Conservation (phyloP, 2,888 invertebrate genomes). For the Gandaritis pyraliata region DNA sequence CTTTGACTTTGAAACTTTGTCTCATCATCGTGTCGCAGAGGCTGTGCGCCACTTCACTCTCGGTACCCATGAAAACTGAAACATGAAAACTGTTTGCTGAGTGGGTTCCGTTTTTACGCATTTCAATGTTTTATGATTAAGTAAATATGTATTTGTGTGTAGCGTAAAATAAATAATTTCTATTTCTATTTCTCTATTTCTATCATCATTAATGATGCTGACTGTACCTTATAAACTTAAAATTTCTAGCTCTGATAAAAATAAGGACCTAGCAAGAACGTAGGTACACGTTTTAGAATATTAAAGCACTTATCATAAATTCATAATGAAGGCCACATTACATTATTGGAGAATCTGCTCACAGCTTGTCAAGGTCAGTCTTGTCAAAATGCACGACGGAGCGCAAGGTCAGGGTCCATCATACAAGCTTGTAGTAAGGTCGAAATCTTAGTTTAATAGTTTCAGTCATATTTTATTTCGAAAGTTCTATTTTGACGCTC, state of each 20-base stretch:
- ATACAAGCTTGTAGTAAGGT: slow-evolving; percentile 42
- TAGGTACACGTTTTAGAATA: slow-evolving; percentile 6
- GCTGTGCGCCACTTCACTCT: no score
- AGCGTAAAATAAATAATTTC: no score
- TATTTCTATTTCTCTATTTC: no score
- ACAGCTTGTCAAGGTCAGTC: slow-evolving; percentile 42
- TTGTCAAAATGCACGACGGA: slow-evolving; percentile 49
- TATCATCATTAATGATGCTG: no score
- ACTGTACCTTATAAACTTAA: no score
- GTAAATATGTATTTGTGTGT: no score
- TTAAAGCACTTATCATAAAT: slow-evolving; percentile 29
- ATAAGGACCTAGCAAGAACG: background rate
- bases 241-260: background rate
- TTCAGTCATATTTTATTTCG: slow-evolving; percentile 34
- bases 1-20: no score
- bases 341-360: slow-evolving; percentile 37
- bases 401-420: slow-evolving; percentile 49
- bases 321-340: slow-evolving; percentile 35
- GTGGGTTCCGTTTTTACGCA: no score
- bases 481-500: slow-evolving; percentile 33
- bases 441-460: slow-evolving; percentile 19
- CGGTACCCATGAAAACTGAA: no score
- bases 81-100: no score
- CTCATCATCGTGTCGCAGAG: no score
- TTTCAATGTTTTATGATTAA: no score